phyloP scores from a whole-genome alignment of 2,888 invertebrate genomes.

The Campoletis raptor region DNA sequence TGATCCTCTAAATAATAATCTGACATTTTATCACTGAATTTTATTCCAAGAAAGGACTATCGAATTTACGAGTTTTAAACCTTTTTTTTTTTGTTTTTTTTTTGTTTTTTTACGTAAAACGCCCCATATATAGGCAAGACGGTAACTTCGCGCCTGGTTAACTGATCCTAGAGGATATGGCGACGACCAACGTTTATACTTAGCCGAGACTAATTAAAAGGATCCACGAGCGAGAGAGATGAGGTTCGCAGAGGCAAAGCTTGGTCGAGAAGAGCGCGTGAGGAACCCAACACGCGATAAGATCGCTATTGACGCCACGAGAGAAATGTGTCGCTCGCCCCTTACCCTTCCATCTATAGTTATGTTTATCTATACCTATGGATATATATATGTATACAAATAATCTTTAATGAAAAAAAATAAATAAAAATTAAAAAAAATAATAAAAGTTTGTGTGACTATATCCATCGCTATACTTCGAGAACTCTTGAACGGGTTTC shows the following conservation, averaged over 20 bases:
- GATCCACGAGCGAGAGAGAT: constrained; percentile 73
- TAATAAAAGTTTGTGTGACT: not conserved
- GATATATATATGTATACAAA: not conserved
- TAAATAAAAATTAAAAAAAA: too few relatives aligned
- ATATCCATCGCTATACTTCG: not conserved
- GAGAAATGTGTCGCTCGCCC: constrained; percentile 62
- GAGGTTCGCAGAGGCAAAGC: constrained; percentile 42
- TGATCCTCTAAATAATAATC: too few relatives aligned
- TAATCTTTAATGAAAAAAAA: not conserved
- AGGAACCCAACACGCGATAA: constrained; percentile 72
- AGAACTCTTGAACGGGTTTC: not conserved
- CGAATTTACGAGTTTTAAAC: not conserved
- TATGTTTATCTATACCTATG: not conserved
- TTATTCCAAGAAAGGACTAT: not conserved
- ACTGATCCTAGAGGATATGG: constrained; percentile 68
- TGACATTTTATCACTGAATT: not conserved
- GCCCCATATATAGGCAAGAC: constrained; percentile 10
- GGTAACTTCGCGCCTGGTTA: constrained; percentile 68
- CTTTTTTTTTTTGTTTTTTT: too few relatives aligned
- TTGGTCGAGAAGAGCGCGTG: constrained; percentile 68
- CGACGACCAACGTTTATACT: constrained; percentile 75
- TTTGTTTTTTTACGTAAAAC: not conserved
- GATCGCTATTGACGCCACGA: constrained; percentile 79
- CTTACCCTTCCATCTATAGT: constrained; percentile 45
- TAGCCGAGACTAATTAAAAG: constrained; percentile 82